Evolutionary conservation across 1,140 invertebrate genomes (phyloP).

Genomic region (Pogonus chalceus): DNA sequence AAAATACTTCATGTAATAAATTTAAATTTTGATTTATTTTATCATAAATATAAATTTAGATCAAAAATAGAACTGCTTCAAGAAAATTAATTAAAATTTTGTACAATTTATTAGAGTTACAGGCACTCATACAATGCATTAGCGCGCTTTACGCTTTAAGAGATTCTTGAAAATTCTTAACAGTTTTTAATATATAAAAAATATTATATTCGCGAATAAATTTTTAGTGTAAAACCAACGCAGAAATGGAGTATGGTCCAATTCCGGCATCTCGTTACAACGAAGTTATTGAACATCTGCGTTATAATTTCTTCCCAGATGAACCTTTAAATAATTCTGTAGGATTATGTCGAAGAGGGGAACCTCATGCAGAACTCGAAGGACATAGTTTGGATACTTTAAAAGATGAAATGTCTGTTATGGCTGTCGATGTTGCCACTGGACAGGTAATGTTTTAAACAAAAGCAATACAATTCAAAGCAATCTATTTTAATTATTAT

Average conservation of each 20-base stretch:
- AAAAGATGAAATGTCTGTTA: slow-evolving; percentile 59
- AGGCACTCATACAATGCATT: background rate
- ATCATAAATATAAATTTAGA: too few species aligned
- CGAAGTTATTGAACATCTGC: slow-evolving; percentile 56
- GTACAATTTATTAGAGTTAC: background rate
- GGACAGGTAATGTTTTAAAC: slow-evolving; percentile 40
- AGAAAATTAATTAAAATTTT: background rate
- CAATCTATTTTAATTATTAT: too few species aligned
- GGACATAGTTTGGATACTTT: slow-evolving; percentile 58
- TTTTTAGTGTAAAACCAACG: background rate
- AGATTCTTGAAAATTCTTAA: too few species aligned
- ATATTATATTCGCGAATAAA: background rate
- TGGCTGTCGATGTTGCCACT: slow-evolving; percentile 47
- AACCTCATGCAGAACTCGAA: slow-evolving; percentile 59
- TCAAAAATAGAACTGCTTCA: too few species aligned
- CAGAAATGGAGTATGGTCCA: slow-evolving; percentile 38
- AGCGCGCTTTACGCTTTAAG: too few species aligned
- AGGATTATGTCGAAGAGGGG: slow-evolving; percentile 54
- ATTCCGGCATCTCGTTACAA: slow-evolving; percentile 42
- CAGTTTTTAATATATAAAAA: background rate
- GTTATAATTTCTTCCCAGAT: slow-evolving; percentile 64
- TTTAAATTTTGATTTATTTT: too few species aligned
- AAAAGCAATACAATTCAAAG: too few species aligned
- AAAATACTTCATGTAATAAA: too few species aligned
- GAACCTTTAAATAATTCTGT: slow-evolving; percentile 69